Base-by-base conservation (phyloP, 2,888 invertebrate genomes). In the Phengaris arion region DNA sequence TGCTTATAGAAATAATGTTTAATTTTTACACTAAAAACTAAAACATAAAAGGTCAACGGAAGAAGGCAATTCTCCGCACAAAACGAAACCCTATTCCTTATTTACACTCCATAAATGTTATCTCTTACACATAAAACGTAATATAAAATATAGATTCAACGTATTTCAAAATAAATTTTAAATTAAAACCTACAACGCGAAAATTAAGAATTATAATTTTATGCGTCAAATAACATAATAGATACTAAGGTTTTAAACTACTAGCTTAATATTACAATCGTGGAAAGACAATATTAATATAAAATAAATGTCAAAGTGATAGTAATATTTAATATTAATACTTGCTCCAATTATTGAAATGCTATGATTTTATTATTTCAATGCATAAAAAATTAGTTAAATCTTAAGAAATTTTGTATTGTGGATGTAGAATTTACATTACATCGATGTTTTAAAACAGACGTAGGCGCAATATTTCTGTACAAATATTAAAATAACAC, bases 401-500 rank as follows among this genome's bases (percentile, higher is more conserved):
- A 48, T 6, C 1, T 48, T 48, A 1, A 7, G 3, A 6, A 7
- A 48, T 48, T 48, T 48, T 6, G 6, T 48, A 48, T 7, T 22
- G 10, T 22, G 57, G 10, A 74, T 10, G 55, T 72, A 12, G 13
- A 9, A 54, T 57, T n/a, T n/a, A 69, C 46, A 54, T 68, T 68
- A 69, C 12, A 46, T 54, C 69, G 22, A 22, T 12, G 79, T 85
- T 86, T 87, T 87, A 86, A 84, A 84, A 84, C 83, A 85, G 78
- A 78, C 79, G 79, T 78, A 81, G 82, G 78, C 81, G 76, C 80
- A 79, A 74, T 69, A 75, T 77, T 84, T 84, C 82, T 80, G 80
- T 81, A 81, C 81, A 85, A 83, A 86, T 83, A 86, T 81, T 85
- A 86, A 79, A 81, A 82, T 79, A 84, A 80, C 81, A 81, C 81